Percentiles rank a stretch among this genome's conserved stretches.
These are phyloP conservation scores for Limulus polyphemus DNA, from an alignment of 2,888 invertebrate genomes.

Conservation along the genomic window DNA sequence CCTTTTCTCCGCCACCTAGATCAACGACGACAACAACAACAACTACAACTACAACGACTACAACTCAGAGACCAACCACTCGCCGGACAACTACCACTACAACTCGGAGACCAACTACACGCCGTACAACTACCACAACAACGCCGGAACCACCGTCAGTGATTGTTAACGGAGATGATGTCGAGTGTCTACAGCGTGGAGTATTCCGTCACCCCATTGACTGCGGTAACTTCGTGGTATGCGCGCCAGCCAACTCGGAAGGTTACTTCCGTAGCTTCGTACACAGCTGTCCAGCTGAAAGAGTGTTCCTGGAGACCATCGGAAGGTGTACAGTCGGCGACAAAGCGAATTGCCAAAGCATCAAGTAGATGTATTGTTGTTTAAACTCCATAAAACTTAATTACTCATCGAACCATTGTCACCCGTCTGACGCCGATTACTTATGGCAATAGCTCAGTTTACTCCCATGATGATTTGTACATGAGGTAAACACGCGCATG, in stretches of 20 bases:
- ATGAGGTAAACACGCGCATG: no score
- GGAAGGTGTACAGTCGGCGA: slow-evolving; percentile 27
- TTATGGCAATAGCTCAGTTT: no score
- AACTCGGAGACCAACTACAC: neutral
- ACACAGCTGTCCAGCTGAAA: slow-evolving; percentile 28
- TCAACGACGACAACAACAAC: slow-evolving; percentile 23
- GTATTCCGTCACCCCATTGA: slow-evolving; percentile 82
- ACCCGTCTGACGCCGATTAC: no score
- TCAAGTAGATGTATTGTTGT: no score
- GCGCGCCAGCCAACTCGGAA: slow-evolving; percentile 43
- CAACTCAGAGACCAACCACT: neutral
- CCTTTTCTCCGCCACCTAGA: slow-evolving; percentile 4
- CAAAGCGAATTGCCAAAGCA: slow-evolving; percentile 19
- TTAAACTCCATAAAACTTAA: no score
- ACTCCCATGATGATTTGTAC: no score
- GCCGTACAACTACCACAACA: neutral
- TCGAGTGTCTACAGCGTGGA: slow-evolving; percentile 75
- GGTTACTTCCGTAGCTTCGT: slow-evolving; percentile 1
- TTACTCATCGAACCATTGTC: no score
- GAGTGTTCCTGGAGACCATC: slow-evolving; percentile 25
- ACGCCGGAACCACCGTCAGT: slow-evolving; percentile 7
- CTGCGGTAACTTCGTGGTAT: slow-evolving; percentile 82
- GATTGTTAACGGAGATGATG: slow-evolving; percentile 36
- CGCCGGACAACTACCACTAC: neutral
- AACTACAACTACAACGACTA: slow-evolving; percentile 26